Conservation (phyloP, 37 sponge, comb jelly and placozoan genomes). For the Amphimedon queenslandica region DNA sequence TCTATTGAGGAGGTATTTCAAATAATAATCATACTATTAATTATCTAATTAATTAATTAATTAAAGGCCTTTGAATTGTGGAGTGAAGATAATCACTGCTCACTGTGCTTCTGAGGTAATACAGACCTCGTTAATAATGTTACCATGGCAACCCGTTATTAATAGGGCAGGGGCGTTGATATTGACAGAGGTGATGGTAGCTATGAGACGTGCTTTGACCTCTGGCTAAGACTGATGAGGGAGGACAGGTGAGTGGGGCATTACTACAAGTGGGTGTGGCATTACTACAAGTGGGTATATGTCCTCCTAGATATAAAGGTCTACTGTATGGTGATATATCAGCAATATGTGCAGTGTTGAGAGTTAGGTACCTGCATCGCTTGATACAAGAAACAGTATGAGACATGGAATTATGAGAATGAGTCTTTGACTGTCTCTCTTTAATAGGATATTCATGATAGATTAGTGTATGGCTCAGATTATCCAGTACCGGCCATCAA, state of each 20-base stretch:
- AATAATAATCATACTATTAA: not conserved
- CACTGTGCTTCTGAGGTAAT: constrained; percentile 89
- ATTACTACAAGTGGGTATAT: not conserved
- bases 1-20: constrained; percentile 45
- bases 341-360: constrained; percentile 63
- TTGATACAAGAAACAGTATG: constrained; percentile 59
- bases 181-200: constrained; percentile 17
- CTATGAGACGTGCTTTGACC: constrained; percentile 45
- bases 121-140: too few species aligned
- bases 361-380: constrained; percentile 50
- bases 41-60: not conserved
- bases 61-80: constrained; percentile 62
- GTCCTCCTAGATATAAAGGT: constrained; percentile 41
- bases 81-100: constrained; percentile 86
- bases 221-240: constrained; percentile 71
- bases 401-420: not conserved
- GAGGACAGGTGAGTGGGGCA: constrained; percentile 32
- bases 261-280: not conserved
- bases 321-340: constrained; percentile 87
- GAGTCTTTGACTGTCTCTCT: not conserved
- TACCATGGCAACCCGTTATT: not conserved
- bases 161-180: constrained; percentile 59
- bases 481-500: constrained; percentile 92
- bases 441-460: constrained; percentile 56
- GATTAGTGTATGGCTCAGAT: constrained; percentile 85